These are phyloP conservation scores for Cricetomys ansorgei DNA, from an alignment of 2,113 vertebrate genomes.

Conservation along the genomic window DNA sequence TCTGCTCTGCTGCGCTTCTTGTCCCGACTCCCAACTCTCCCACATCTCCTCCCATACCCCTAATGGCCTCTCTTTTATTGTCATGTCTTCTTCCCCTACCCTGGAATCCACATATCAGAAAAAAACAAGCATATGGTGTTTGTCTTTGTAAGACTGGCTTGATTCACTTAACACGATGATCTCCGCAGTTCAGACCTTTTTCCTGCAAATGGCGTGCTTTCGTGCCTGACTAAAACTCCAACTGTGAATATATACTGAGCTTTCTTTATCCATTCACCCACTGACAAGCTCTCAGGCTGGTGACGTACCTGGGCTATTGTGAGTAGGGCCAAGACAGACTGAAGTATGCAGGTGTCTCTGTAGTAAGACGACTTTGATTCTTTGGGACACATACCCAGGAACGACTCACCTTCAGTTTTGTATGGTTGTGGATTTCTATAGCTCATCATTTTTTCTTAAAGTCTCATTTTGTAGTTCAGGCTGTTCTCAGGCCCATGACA, in stretches of 20 bases:
- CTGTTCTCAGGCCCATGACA: background rate
- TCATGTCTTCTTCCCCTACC: background rate
- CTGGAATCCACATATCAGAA: background rate
- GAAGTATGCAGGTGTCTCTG: background rate
- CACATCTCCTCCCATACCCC: background rate
- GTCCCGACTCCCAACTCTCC: background rate
- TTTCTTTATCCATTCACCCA: background rate
- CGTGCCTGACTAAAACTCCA: background rate
- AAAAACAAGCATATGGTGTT: background rate
- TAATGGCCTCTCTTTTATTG: background rate
- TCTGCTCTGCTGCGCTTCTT: background rate
- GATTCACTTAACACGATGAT: background rate
- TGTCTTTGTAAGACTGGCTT: background rate
- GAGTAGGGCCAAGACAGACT: background rate
- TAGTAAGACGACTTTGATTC: background rate
- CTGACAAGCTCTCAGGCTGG: too few species aligned
- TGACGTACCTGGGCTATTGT: background rate
- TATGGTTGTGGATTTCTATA: background rate
- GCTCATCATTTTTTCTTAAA: background rate
- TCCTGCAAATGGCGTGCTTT: background rate
- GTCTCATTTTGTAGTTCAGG: background rate
- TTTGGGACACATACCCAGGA: background rate
- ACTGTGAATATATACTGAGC: background rate
- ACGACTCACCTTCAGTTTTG: background rate
- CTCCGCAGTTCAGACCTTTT: background rate